These are phyloP conservation scores for Atractosteus spatula DNA, from an alignment of 2,113 vertebrate species.

Conservation along the genomic window DNA sequence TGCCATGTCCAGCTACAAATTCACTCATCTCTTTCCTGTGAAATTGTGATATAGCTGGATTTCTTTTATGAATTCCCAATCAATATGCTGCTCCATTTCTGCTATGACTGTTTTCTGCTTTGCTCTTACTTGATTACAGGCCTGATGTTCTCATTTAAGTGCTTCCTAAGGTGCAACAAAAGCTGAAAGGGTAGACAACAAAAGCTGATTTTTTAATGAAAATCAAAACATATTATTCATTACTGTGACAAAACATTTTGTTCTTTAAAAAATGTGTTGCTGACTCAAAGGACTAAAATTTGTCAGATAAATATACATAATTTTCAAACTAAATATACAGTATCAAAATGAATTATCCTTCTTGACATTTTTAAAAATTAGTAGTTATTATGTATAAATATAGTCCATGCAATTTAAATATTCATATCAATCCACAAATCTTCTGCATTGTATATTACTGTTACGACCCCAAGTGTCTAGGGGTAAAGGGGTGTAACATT, in stretches of 20 bases:
- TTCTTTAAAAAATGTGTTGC: not conserved
- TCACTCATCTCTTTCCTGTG: not conserved
- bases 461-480: too few relatives aligned
- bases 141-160: conserved; percentile 1
- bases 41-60: not conserved
- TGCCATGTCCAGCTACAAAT: not conserved
- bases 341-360: too few relatives aligned
- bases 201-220: not conserved
- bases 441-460: too few relatives aligned
- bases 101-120: not conserved
- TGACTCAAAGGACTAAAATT: too few relatives aligned
- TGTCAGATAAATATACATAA: too few relatives aligned
- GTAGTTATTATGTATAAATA: too few relatives aligned
- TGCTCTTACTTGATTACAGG: conserved; percentile 5
- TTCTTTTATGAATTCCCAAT: conserved; percentile 8
- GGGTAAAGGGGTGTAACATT: too few relatives aligned
- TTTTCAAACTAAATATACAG: too few relatives aligned
- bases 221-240: not conserved
- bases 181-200: conserved; percentile 1
- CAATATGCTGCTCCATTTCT: conserved; percentile 1
- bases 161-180: not conserved
- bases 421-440: too few relatives aligned
- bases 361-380: too few relatives aligned
- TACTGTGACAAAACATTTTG: not conserved
- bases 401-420: too few relatives aligned